Evolutionary conservation across 2,888 invertebrate genomes (phyloP).

Genomic region (Athripsodes cinereus): DNA sequence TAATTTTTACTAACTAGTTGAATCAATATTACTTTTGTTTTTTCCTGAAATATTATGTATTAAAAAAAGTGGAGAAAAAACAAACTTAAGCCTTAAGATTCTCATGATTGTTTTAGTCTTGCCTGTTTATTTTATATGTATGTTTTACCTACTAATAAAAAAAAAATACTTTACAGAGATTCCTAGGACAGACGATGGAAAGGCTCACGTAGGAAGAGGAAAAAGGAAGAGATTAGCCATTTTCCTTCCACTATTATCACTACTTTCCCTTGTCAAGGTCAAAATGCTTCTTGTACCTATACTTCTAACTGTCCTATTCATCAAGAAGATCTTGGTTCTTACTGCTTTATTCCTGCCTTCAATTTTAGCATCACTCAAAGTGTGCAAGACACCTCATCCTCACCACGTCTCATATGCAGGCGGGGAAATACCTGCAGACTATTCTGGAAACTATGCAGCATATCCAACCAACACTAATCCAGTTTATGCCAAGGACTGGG

Average conservation of each 20-base stretch:
- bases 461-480: slow-evolving; percentile 29
- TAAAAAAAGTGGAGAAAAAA: too few species aligned
- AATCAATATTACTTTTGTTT: too few species aligned
- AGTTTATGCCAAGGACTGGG: slow-evolving; percentile 42
- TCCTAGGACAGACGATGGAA: not conserved
- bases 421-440: slow-evolving; percentile 34
- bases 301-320: slow-evolving; percentile 55
- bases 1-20: too few species aligned
- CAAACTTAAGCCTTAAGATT: too few species aligned
- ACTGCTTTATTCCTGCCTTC: slow-evolving; percentile 57
- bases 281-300: slow-evolving; percentile 57
- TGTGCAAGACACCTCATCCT: slow-evolving; percentile 42
- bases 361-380: slow-evolving; percentile 50
- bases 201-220: slow-evolving; percentile 39
- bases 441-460: slow-evolving; percentile 40
- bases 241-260: slow-evolving; percentile 47
- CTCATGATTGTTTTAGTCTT: too few species aligned
- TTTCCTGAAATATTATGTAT: too few species aligned
- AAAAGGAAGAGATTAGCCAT: slow-evolving; percentile 50
- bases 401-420: slow-evolving; percentile 24
- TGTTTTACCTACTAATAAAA: too few species aligned
- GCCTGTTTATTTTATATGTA: too few species aligned
- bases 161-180: slow-evolving; percentile 3
- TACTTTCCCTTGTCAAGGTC: slow-evolving; percentile 49
- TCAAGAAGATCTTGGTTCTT: slow-evolving; percentile 59